phyloP scores from a whole-genome alignment of 2,888 invertebrate species.

The Nymphalis c-album region DNA sequence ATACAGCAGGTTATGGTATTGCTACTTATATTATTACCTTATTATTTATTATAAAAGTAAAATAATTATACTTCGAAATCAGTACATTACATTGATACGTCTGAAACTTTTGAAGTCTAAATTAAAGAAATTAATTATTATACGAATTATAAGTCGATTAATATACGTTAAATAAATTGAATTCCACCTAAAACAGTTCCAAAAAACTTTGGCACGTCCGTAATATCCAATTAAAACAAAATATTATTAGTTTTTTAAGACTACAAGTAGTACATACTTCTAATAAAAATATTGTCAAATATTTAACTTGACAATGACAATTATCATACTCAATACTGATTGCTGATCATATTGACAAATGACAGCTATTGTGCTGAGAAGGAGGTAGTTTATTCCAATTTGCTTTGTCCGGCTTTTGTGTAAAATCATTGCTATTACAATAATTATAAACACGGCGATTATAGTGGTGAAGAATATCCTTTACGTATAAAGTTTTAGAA shows the following conservation, averaged over 20 bases:
- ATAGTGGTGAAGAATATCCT: neutral
- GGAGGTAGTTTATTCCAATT: constrained; percentile 19
- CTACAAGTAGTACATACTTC: too few relatives aligned
- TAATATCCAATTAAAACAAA: too few relatives aligned
- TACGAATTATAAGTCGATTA: too few relatives aligned
- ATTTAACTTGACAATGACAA: neutral
- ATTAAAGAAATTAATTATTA: too few relatives aligned
- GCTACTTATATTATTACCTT: neutral
- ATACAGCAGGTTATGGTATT: neutral
- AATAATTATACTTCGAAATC: neutral
- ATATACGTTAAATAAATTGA: too few relatives aligned
- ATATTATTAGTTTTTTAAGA: too few relatives aligned
- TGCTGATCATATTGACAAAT: constrained; percentile 2
- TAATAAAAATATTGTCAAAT: too few relatives aligned
- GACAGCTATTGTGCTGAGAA: constrained; percentile 14
- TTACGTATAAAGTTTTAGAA: constrained; percentile 60
- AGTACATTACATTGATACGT: too few relatives aligned
- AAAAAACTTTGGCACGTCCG: too few relatives aligned
- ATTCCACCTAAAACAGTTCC: too few relatives aligned
- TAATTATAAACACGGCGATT: constrained; percentile 14
- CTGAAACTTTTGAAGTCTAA: too few relatives aligned
- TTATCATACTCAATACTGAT: too few relatives aligned
- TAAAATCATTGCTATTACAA: constrained; percentile 25
- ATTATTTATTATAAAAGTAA: neutral
- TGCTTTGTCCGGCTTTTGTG: constrained; percentile 37